Base-by-base conservation (phyloP, 2,113 vertebrate genomes). In the Actenoides hombroni region DNA sequence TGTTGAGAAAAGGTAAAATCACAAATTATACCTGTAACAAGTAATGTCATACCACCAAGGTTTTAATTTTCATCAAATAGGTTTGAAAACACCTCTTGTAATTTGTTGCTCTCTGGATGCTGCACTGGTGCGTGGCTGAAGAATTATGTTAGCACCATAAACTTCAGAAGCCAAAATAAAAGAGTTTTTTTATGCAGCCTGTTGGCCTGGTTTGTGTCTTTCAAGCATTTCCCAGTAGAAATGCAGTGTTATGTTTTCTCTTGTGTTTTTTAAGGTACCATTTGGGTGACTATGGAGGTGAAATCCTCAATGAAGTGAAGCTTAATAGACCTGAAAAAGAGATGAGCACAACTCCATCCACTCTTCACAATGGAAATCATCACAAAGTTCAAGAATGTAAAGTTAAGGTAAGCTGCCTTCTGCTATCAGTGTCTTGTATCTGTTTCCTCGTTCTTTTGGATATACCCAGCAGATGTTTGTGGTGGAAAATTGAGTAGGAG, bases 231-330 rank as follows among this genome's bases (percentile, higher is more conserved):
- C 51, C 63, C 29, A 37, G 54, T 75, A 64, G 46, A 77, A 81
- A 57, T 44, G 48, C 39, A 46, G 13, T 42, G 17, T 37, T 70
- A 4, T 9, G 49, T 57, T 57, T 83, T 68, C 77, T 54, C 53
- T 88, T 23, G 39, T 76, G 54, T 35, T 96, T 95, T 94, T 96
- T 37, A 78, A 99, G 99, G 97, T 99, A 98, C 88, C 98, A 99
- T 95, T 98, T 99, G 97, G 98, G 98, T 95, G 99, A 99, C 95
- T 99, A 98, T 92, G 98, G 98, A 94, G 99, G 99, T 96, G 98
- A 99, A 90, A 98, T 99, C 83, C 98, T 99, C 89, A 99, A 98
- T 85, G 99, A 99, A 91, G 98, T 99, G 75, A 98, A 98, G 57
- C 97, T 98, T 89, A 99, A 92, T 56, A 98, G 98, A 96, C 97